Conservation (phyloP, 1,140 invertebrate genomes). For the Diploscapter pachys region DNA sequence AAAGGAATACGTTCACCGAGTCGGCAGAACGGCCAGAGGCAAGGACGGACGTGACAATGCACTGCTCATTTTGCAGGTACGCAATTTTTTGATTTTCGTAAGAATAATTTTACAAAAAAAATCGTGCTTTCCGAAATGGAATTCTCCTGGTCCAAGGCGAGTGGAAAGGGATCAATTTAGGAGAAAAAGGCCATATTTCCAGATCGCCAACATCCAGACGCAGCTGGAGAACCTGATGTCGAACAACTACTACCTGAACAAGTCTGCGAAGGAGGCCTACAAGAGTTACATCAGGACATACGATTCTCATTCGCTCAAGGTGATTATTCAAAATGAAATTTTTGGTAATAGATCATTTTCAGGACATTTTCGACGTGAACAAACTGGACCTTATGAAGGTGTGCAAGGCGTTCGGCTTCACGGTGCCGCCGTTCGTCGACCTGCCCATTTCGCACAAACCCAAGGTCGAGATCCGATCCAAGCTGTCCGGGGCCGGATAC, state of each 20-base stretch:
- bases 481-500: too few relatives aligned
- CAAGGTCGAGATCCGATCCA: too few relatives aligned
- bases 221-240: constrained; percentile 90
- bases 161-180: too few relatives aligned
- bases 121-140: constrained; percentile 95
- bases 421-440: constrained; percentile 84
- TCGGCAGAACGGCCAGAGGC: constrained; percentile 92
- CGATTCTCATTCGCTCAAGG: constrained; percentile 88
- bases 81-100: constrained; percentile 88
- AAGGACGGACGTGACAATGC: constrained; percentile 82
- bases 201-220: constrained; percentile 55
- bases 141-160: constrained; percentile 93
- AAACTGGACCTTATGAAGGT: constrained; percentile 78
- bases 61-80: constrained; percentile 79
- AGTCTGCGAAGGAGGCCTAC: constrained; percentile 92
- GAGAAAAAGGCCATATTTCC: too few relatives aligned
- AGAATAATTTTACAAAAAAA: constrained; percentile 88
- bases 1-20: constrained; percentile 76
- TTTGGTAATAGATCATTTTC: neutral
- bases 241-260: constrained; percentile 90
- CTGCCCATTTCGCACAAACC: constrained; percentile 62
- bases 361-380: constrained; percentile 84
- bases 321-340: constrained; percentile 3
- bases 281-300: constrained; percentile 93
- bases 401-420: constrained; percentile 89